Conservation (phyloP, 2,888 invertebrate species). For the Prionchulus punctatus region DNA sequence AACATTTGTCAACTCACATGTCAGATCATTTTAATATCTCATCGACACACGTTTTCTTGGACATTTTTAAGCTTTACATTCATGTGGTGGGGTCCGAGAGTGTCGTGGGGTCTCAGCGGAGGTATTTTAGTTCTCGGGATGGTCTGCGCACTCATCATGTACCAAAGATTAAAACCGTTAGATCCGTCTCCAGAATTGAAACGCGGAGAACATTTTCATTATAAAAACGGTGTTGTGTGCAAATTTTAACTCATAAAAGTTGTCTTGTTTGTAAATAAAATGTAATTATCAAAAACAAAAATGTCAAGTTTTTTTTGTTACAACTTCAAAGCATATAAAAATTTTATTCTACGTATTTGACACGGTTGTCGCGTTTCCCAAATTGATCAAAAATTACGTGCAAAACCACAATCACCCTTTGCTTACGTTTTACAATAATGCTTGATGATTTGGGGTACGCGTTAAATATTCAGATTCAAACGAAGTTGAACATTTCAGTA, state of each 20-base stretch:
- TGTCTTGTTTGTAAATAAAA: not conserved
- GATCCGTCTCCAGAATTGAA: not conserved
- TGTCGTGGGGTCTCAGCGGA: conserved; percentile 1
- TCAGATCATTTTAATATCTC: too few relatives aligned
- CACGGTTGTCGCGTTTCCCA: too few relatives aligned
- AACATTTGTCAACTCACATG: not conserved
- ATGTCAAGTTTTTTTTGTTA: too few relatives aligned
- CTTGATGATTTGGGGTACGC: too few relatives aligned
- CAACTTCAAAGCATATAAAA: not conserved
- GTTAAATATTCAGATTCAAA: too few relatives aligned
- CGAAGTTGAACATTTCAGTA: too few relatives aligned
- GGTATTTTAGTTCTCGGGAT: not conserved
- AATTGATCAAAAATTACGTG: too few relatives aligned
- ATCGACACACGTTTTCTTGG: too few relatives aligned
- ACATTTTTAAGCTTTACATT: conserved; percentile 4
- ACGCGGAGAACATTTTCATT: conserved; percentile 3
- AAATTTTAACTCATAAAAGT: conserved; percentile 4
- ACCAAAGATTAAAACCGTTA: conserved; percentile 1
- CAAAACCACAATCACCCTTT: too few relatives aligned
- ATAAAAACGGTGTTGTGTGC: conserved; percentile 5
- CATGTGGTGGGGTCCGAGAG: conserved; percentile 1
- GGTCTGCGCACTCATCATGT: not conserved
- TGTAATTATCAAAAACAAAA: not conserved
- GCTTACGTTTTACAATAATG: too few relatives aligned
- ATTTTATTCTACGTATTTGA: too few relatives aligned